A percentile compares a stretch with the other conserved stretches of the same genome.
phyloP scores from a whole-genome alignment of 2,113 vertebrate genomes.

The Embiotoca jacksoni region DNA sequence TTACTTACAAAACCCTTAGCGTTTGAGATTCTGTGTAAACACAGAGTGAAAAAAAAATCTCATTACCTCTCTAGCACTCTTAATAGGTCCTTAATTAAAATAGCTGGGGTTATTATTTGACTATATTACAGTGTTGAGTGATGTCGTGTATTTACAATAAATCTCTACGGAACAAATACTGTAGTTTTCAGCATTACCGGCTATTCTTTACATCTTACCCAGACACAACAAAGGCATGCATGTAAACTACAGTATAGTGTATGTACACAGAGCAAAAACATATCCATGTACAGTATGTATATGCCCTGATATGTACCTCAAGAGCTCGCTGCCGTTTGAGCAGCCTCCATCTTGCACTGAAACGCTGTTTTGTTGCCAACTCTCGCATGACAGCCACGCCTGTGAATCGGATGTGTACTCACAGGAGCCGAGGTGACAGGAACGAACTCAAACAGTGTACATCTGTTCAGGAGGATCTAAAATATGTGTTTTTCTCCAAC shows the following conservation, averaged over 20 bases:
- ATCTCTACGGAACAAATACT: neutral
- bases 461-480: slow-evolving; percentile 44
- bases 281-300: neutral
- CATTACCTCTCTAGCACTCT: slow-evolving; percentile 4
- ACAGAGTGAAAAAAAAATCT: slow-evolving; percentile 9
- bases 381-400: slow-evolving; percentile 56
- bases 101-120: neutral
- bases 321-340: slow-evolving; percentile 2
- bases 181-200: neutral
- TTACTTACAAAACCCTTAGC: slow-evolving; percentile 5
- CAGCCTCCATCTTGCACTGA: slow-evolving; percentile 34
- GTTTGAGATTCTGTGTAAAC: slow-evolving; percentile 8
- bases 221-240: neutral
- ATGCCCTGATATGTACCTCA: neutral
- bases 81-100: slow-evolving; percentile 6
- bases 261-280: slow-evolving; percentile 7
- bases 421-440: slow-evolving; percentile 55
- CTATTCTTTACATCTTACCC: neutral
- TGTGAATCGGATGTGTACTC: slow-evolving; percentile 62
- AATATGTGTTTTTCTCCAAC: slow-evolving; percentile 18
- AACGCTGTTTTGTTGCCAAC: slow-evolving; percentile 46
- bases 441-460: slow-evolving; percentile 54
- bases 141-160: neutral
- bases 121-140: neutral
- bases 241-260: neutral